Percentiles rank a stretch among this genome's conserved stretches.
Conservation (phyloP, 1,140 invertebrate genomes). For the Eriocheir sinensis region DNA sequence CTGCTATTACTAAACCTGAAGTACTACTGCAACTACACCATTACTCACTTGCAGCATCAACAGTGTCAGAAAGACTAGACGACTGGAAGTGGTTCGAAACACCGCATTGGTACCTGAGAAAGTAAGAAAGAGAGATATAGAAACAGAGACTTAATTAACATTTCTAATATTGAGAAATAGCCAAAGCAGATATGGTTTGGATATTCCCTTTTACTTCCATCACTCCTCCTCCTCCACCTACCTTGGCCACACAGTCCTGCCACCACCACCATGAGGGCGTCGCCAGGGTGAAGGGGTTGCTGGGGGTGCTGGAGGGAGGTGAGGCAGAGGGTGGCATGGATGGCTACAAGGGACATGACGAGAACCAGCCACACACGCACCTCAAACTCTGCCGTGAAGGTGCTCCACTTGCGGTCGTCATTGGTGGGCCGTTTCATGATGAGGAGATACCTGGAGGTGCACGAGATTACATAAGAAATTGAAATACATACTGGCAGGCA, state of each 20-base stretch:
- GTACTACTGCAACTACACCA: not conserved
- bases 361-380: conserved; percentile 41
- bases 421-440: conserved; percentile 60
- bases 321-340: not conserved
- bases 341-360: not conserved
- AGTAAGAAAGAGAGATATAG: conserved; percentile 1
- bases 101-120: not conserved
- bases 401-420: conserved; percentile 53
- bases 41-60: conserved; percentile 32
- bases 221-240: not conserved
- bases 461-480: no score
- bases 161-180: not conserved
- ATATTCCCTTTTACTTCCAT: not conserved
- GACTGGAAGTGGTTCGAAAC: not conserved
- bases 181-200: not conserved
- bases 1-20: no score
- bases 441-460: conserved; percentile 35
- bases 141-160: not conserved
- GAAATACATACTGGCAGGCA: no score
- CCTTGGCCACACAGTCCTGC: conserved; percentile 50
- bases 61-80: conserved; percentile 34
- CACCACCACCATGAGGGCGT: not conserved
- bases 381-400: conserved; percentile 61
- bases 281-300: not conserved
- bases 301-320: not conserved